Evolutionary conservation across 2,888 invertebrate genomes (phyloP).

Genomic region (Micoletzkya japonica): DNA sequence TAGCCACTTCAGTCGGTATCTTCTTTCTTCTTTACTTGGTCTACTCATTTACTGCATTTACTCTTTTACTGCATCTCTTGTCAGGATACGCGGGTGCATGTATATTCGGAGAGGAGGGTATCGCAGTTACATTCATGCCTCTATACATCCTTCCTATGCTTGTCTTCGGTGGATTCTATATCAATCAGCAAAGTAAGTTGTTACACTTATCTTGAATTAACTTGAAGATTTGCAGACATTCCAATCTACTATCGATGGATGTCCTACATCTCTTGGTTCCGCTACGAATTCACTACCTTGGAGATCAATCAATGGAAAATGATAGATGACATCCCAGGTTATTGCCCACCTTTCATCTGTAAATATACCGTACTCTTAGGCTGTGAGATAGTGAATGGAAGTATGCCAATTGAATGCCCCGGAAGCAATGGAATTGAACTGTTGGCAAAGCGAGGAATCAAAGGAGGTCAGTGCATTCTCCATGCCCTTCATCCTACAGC

Average conservation of each 20-base stretch:
- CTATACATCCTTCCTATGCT: conserved; percentile 53
- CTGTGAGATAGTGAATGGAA: conserved; percentile 19
- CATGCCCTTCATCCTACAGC: too few species aligned
- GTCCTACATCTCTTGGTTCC: conserved; percentile 54
- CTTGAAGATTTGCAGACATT: conserved; percentile 32
- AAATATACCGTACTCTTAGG: conserved; percentile 25
- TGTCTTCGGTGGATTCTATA: conserved; percentile 52
- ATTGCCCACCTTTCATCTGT: not conserved
- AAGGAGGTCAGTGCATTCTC: too few species aligned
- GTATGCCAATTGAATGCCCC: conserved; percentile 35
- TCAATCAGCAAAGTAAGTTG: conserved; percentile 35
- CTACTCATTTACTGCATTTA: not conserved
- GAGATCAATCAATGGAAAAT: conserved; percentile 51
- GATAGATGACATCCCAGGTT: conserved; percentile 30
- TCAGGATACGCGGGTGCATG: conserved; percentile 54
- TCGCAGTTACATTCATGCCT: conserved; percentile 53
- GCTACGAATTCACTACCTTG: conserved; percentile 53
- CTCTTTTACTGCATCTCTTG: not conserved
- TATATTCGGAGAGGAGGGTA: conserved; percentile 51
- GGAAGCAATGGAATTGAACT: conserved; percentile 37
- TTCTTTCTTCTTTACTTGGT: not conserved
- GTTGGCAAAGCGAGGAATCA: conserved; percentile 40
- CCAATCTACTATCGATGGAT: conserved; percentile 44
- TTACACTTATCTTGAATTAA: not conserved
- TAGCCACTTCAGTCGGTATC: conserved; percentile 51